Evolutionary conservation across 2,113 vertebrate genomes (phyloP), one percentile per base, ranked within the genome.

Genomic region (Eudyptes chrysolophus): DNA sequence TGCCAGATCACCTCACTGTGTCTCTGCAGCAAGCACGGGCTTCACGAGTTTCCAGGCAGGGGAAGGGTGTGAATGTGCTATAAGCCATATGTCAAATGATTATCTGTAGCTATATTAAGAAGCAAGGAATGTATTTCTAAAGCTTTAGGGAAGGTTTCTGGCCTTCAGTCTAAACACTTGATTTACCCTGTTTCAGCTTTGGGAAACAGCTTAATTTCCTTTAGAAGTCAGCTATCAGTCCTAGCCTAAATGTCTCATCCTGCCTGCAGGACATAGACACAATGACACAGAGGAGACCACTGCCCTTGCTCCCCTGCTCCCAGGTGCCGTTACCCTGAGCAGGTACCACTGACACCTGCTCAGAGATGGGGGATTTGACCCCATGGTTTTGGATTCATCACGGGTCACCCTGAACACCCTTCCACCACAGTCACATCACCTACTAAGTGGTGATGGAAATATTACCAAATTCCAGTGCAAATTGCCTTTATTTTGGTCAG

Each of bases 251-350:
- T 27, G 49, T 26, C 48, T 27, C 72, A 49, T 18, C 42, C 49
- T 71, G 16, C 25, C 49, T 2, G 0, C 11, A 29, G 49, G 57
- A 51, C 1, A 1, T 0, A 13, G 65, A 34, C 34, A 21, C 72
- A 40, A 3, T 0, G 4, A 10, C 66, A 25, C 16, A 26, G 40
- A 46, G 42, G 7, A 64, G 29, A 40, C 7, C 20, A 8, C 74
- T 30, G 36, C 61, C 36, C 21, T 42, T 3, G 14, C 24, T 38
- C 14, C 75, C 38, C 46, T 51, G 27, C 74, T 71, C 40, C 46
- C 77, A 9, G 32, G 32, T 36, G 26, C 38, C 16, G 1, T 51
- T 4, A 14, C 30, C 30, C 16, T 2, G 34, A 13, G 44, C 8
- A 26, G 61, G 34, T 29, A 46, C 58, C 65, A 34, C 36, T 2